A percentile compares a stretch with the other conserved stretches of the same genome.
Evolutionary conservation across 64 coral and sea anemone species (phyloP).

Genomic region (Montipora capricornis): DNA sequence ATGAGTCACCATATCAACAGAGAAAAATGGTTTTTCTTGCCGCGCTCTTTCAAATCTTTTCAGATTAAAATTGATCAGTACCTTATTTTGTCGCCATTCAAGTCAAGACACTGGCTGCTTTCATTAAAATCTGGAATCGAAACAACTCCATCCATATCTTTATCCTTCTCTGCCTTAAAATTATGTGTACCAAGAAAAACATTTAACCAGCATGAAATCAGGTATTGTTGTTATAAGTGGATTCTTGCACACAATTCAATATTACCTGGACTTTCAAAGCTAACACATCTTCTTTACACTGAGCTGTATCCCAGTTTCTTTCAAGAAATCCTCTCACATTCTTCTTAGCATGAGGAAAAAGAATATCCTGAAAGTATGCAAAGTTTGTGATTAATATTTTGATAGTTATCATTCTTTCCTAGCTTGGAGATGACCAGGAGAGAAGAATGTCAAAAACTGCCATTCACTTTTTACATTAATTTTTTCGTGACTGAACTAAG

Average conservation of each 20-base stretch:
- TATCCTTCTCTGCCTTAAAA: slow-evolving; percentile 63
- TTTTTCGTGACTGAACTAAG: no score
- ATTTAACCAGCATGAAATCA: background rate
- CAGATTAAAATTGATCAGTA: background rate
- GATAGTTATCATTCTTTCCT: no score
- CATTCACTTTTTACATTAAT: no score
- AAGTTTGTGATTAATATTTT: background rate
- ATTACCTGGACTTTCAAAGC: slow-evolving; percentile 75
- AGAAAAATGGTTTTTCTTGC: no score
- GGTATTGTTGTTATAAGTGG: background rate
- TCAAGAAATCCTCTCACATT: slow-evolving; percentile 78
- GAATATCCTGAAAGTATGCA: slow-evolving; percentile 46
- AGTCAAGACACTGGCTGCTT: slow-evolving; percentile 15
- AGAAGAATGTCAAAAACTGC: no score
- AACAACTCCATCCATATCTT: slow-evolving; percentile 64
- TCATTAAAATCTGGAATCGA: slow-evolving; percentile 49
- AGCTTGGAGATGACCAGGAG: no score
- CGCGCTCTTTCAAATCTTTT: no score
- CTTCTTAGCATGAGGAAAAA: slow-evolving; percentile 82
- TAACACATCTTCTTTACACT: slow-evolving; percentile 74
- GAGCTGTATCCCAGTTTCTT: slow-evolving; percentile 65
- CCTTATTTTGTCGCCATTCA: background rate
- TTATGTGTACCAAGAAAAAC: no score
- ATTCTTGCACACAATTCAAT: background rate
- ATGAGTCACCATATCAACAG: no score